Evolutionary conservation across 1,140 invertebrate genomes (phyloP).

Genomic region (Trichomalopsis sarcophagae): DNA sequence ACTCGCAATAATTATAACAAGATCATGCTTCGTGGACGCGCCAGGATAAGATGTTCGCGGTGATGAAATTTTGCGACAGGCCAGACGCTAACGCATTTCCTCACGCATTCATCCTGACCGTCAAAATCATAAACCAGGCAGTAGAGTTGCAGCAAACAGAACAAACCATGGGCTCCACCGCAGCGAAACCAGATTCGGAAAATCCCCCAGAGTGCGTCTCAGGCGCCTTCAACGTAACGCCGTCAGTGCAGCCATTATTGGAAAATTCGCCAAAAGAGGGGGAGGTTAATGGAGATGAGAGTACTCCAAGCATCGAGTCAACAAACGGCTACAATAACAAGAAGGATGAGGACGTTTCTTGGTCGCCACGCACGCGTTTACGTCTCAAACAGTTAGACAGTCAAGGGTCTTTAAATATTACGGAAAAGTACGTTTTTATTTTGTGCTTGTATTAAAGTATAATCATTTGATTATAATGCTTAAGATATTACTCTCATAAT

Average conservation of each 20-base stretch:
- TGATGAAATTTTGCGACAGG: conserved; percentile 67
- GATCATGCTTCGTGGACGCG: conserved; percentile 68
- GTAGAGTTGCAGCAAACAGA: conserved; percentile 5
- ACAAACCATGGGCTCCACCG: conserved; percentile 7
- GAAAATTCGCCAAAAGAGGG: neutral
- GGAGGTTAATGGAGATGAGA: neutral
- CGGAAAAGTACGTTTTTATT: neutral
- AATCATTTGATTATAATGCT: too few species aligned
- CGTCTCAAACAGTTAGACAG: conserved; percentile 1
- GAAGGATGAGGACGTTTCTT: conserved; percentile 11
- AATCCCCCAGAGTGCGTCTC: neutral
- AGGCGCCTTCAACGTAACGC: neutral
- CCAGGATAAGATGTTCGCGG: conserved; percentile 70
- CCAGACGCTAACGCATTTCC: conserved; percentile 62
- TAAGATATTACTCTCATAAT: too few species aligned
- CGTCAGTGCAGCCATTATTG: neutral
- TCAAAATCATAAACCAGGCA: conserved; percentile 56
- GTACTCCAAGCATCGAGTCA: neutral
- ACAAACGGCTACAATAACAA: neutral
- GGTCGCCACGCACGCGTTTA: conserved; percentile 30
- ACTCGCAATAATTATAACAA: conserved; percentile 46
- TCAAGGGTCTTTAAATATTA: neutral
- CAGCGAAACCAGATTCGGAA: conserved; percentile 1
- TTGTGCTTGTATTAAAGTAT: neutral
- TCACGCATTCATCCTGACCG: conserved; percentile 67